These are phyloP conservation scores for Pentamera pediparva DNA, from an alignment of 53 echinoderm and acorn worm genomes.

Conservation along the genomic window DNA sequence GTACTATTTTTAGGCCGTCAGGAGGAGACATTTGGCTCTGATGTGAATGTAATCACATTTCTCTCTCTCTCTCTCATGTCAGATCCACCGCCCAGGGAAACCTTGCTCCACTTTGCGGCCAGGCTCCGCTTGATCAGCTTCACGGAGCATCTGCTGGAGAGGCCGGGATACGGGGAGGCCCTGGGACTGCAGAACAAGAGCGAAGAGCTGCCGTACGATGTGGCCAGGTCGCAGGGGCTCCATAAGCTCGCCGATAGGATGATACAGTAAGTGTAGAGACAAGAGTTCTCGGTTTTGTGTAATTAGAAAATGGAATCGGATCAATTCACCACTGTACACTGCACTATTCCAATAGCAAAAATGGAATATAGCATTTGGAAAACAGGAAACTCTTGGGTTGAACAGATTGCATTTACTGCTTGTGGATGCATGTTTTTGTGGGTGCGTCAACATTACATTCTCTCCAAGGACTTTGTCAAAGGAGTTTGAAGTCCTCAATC, in stretches of 20 bases:
- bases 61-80: constrained; percentile 4
- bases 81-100: constrained; percentile 94
- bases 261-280: constrained; percentile 72
- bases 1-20: no score
- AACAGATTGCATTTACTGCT: no score
- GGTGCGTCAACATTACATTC: no score
- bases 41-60: not conserved
- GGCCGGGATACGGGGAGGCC: constrained; percentile 66
- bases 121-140: constrained; percentile 67
- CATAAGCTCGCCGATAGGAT: constrained; percentile 71
- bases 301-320: not conserved
- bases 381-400: no score
- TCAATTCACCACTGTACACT: no score
- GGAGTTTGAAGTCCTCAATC: no score
- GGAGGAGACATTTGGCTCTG: not conserved
- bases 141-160: constrained; percentile 68
- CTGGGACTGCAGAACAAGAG: constrained; percentile 75
- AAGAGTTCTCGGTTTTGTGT: not conserved
- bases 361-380: no score
- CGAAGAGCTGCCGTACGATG: constrained; percentile 64
- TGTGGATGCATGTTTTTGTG: no score
- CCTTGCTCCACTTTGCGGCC: constrained; percentile 89
- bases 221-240: constrained; percentile 64
- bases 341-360: not conserved
- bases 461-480: no score